Conservation (phyloP, 2,888 invertebrate species). For the Heteropelma amictum region DNA sequence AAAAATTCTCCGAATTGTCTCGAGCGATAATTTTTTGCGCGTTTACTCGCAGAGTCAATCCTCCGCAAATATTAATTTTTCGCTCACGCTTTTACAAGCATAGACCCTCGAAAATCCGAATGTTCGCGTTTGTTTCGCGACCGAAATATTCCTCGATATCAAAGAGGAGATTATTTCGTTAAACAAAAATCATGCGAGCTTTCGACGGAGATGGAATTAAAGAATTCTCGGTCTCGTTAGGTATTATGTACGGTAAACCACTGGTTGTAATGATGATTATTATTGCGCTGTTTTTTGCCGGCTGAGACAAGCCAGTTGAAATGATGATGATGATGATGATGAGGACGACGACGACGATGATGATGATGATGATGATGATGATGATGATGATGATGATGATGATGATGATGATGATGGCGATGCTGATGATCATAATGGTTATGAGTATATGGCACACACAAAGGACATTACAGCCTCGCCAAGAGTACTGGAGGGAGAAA, state of each 20-base stretch:
- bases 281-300: constrained; percentile 50
- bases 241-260: too few relatives aligned
- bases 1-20: too few relatives aligned
- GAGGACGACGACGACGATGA: constrained; percentile 64
- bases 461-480: constrained; percentile 41
- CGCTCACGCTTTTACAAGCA: too few relatives aligned
- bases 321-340: constrained; percentile 62
- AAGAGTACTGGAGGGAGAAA: constrained; percentile 2
- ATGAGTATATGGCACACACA: constrained; percentile 58
- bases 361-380: constrained; percentile 57
- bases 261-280: constrained; percentile 66
- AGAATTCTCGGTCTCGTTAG: too few relatives aligned
- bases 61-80: too few relatives aligned
- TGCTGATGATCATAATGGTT: constrained; percentile 59
- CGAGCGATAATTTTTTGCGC: too few relatives aligned
- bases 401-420: constrained; percentile 54
- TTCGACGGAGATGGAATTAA: not conserved
- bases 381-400: constrained; percentile 60
- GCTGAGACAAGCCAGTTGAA: constrained; percentile 38
- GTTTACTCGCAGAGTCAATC: too few relatives aligned
- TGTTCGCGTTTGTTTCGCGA: too few relatives aligned
- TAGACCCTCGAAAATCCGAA: too few relatives aligned
- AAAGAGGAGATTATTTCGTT: too few relatives aligned
- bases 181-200: too few relatives aligned
- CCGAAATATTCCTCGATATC: too few relatives aligned